Evolutionary conservation across 2,888 invertebrate species (phyloP).

Genomic region (Limnephilus auricula): DNA sequence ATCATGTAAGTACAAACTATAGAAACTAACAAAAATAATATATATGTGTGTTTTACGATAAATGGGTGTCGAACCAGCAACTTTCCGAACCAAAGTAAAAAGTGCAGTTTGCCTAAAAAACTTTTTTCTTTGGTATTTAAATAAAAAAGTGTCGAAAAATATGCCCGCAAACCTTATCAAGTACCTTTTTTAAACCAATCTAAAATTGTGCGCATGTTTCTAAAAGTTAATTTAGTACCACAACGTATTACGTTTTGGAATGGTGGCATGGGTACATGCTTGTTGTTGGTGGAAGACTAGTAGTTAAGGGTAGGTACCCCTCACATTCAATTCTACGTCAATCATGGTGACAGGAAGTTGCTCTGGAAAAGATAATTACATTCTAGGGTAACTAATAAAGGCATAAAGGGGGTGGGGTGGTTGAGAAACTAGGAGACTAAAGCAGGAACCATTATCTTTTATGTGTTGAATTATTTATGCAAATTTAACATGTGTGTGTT

Average conservation of each 20-base stretch:
- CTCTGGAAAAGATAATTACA: conserved; percentile 49
- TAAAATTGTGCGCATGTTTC: neutral
- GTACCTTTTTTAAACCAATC: neutral
- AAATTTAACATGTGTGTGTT: neutral
- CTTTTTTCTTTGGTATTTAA: too few relatives aligned
- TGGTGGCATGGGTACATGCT: neutral
- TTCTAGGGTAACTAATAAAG: conserved; percentile 49
- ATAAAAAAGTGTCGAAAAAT: too few relatives aligned
- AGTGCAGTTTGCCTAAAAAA: too few relatives aligned
- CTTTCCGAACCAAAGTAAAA: too few relatives aligned
- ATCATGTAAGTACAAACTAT: too few relatives aligned
- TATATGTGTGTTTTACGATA: too few relatives aligned
- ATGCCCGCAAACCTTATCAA: neutral
- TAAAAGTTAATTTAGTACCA: conserved; percentile 22
- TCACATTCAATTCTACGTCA: conserved; percentile 48
- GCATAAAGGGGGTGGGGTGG: neutral
- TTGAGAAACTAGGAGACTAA: neutral
- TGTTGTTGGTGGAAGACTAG: neutral
- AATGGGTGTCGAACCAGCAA: too few relatives aligned
- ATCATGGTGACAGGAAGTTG: conserved; percentile 49
- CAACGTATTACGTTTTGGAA: conserved; percentile 4
- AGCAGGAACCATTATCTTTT: neutral
- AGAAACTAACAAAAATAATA: too few relatives aligned
- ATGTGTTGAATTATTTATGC: conserved; percentile 11
- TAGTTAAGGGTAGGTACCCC: neutral